Evolutionary conservation across 2,797 vertebrate genomes (phyloP).

Genomic region (Anolis apletophallus): DNA sequence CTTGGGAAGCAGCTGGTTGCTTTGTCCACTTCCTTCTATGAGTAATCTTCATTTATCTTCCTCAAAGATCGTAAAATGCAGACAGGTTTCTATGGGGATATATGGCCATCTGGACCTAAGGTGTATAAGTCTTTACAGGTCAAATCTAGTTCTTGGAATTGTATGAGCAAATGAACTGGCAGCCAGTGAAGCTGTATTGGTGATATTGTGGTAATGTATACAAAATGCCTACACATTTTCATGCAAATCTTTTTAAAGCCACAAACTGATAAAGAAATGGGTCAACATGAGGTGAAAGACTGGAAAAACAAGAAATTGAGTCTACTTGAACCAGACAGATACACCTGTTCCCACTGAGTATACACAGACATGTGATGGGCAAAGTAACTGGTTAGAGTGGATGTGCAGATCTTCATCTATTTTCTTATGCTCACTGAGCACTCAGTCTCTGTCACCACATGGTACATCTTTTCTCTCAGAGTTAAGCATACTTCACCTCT

Average conservation of each 20-base stretch:
- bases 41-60: too few relatives aligned
- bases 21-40: too few relatives aligned
- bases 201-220: background rate
- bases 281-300: background rate
- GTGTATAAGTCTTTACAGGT: too few relatives aligned
- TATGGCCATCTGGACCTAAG: too few relatives aligned
- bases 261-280: background rate
- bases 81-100: too few relatives aligned
- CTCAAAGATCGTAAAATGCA: too few relatives aligned
- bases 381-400: slow-evolving; percentile 61
- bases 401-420: slow-evolving; percentile 61
- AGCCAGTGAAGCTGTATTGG: too few relatives aligned
- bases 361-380: slow-evolving; percentile 54
- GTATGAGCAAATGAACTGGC: too few relatives aligned
- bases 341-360: background rate
- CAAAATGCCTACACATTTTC: background rate
- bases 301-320: background rate
- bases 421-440: slow-evolving; percentile 57
- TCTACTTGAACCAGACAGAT: background rate
- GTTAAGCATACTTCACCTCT: slow-evolving; percentile 67
- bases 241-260: background rate
- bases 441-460: slow-evolving; percentile 67
- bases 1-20: too few relatives aligned
- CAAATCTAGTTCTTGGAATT: background rate
- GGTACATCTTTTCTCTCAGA: slow-evolving; percentile 53